Evolutionary conservation across 2,888 invertebrate species (phyloP), one percentile per base, ranked within the genome.

Genomic region (Spialia ferax): DNA sequence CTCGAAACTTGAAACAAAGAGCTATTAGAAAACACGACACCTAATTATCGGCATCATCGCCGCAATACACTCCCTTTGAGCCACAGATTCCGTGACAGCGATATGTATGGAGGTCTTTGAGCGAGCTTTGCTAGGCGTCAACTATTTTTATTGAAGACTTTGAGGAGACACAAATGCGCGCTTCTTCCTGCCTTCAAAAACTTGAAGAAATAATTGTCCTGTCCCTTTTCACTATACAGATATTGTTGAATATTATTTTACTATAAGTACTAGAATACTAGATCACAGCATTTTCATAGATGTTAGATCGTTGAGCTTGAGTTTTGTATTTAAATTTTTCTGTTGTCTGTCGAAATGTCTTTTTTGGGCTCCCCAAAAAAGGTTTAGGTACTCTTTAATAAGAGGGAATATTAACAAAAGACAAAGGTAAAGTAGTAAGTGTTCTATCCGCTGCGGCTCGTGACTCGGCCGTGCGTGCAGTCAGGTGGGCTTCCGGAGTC

Each of bases 401-500:
- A n/a, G n/a, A n/a, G n/a, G n/a, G n/a, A n/a, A 4, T 35, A 10
- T 8, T 35, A 35, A 2, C 11, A 35, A 11, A 0, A 32, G 32
- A 32, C 32, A 32, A 11, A 32, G 32, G 2, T 0, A 50, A 2
- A 11, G 10, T 50, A 1, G 10, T 11, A 20, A 22, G n/a, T 8
- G 23, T 20, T 15, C 8, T 18, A 32, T n/a, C 60, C 84, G 82
- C 86, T 71, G 15, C 26, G 68, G 69, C 76, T 73, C 67, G 10
- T 77, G 38, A 8, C 71, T 69, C 35, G 26, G 52, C 69, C 62
- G 32, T 35, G 32, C 45, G 70, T 62, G 73, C 68, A 70, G 79
- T 80, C 85, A 88, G 88, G 88, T 88, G 87, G 83, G 89, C 89
- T 91, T 91, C 91, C 92, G 89, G 84, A 86, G 85, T 79, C 84